These are phyloP conservation scores for Arrhamphus sclerolepis DNA, from an alignment of 2,797 vertebrate genomes.

Conservation along the genomic window DNA sequence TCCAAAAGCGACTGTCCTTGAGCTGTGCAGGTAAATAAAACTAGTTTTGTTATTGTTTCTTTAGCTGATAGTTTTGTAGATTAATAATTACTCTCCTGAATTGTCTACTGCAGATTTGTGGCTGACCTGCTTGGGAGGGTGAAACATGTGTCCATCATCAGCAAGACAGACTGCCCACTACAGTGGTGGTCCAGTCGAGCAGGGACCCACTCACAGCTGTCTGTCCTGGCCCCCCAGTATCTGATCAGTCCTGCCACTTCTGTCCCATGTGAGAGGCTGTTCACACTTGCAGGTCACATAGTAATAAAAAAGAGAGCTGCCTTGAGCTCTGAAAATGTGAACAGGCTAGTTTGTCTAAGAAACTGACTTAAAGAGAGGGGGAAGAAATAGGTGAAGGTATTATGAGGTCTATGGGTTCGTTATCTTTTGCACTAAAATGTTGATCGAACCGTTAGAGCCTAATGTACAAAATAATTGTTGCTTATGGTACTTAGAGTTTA, in stretches of 20 bases:
- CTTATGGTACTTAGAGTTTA: too few relatives aligned
- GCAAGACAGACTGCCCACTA: neutral
- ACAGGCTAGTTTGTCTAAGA: constrained; percentile 17
- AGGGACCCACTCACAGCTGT: constrained; percentile 12
- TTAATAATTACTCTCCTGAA: too few relatives aligned
- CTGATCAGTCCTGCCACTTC: constrained; percentile 12
- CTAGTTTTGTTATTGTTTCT: neutral
- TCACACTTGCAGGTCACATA: constrained; percentile 20
- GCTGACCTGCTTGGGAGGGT: too few relatives aligned
- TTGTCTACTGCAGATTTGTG: too few relatives aligned
- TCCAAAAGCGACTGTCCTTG: neutral
- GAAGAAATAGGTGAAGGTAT: neutral
- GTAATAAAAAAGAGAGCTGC: constrained; percentile 10
- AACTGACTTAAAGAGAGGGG: constrained; percentile 16
- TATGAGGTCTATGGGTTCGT: too few relatives aligned
- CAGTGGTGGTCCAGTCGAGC: too few relatives aligned
- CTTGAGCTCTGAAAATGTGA: constrained; percentile 20
- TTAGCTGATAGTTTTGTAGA: too few relatives aligned
- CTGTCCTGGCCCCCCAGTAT: constrained; percentile 9
- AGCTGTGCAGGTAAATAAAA: neutral
- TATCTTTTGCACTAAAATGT: too few relatives aligned
- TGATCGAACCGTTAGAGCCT: too few relatives aligned
- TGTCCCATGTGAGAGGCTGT: constrained; percentile 26
- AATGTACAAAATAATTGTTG: too few relatives aligned
- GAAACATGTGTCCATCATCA: too few relatives aligned